Evolutionary conservation across 1,140 invertebrate genomes (phyloP).

Genomic region (Globodera ellingtonae): DNA sequence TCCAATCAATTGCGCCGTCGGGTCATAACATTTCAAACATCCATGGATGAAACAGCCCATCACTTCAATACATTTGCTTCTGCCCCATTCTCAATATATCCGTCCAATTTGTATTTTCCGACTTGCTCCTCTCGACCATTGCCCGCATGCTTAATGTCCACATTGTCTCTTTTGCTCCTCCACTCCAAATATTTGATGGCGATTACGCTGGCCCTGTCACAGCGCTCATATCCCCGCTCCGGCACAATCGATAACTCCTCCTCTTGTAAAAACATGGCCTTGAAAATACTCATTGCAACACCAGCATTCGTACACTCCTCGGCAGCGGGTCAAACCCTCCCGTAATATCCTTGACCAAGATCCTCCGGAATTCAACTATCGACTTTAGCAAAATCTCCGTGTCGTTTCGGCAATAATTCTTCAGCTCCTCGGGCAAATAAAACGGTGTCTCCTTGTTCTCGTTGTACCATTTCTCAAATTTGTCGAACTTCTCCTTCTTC

Average conservation of each 20-base stretch:
- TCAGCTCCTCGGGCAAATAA: constrained; percentile 4
- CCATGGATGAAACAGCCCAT: not conserved
- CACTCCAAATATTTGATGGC: not conserved
- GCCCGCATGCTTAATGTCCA: not conserved
- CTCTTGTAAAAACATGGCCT: not conserved
- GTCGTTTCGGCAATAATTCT: constrained; percentile 14
- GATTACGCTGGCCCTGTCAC: not conserved
- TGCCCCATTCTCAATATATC: not conserved
- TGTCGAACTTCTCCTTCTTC: not conserved
- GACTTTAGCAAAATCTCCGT: not conserved
- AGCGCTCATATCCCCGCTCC: not conserved
- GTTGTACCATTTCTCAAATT: constrained; percentile 6
- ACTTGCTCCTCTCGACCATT: not conserved
- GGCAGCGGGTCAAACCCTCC: too few species aligned
- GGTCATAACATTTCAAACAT: not conserved
- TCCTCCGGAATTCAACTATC: too few species aligned
- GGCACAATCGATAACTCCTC: not conserved
- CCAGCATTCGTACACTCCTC: not conserved
- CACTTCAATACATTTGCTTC: too few species aligned
- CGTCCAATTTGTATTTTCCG: not conserved
- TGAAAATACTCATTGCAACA: not conserved
- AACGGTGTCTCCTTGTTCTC: not conserved
- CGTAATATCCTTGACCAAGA: too few species aligned
- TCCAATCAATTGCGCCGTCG: not conserved
- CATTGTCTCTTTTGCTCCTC: not conserved